Evolutionary conservation across 2,888 invertebrate species (phyloP), one percentile per base, ranked within the genome.

Genomic region (Steinernema carpocapsae): DNA sequence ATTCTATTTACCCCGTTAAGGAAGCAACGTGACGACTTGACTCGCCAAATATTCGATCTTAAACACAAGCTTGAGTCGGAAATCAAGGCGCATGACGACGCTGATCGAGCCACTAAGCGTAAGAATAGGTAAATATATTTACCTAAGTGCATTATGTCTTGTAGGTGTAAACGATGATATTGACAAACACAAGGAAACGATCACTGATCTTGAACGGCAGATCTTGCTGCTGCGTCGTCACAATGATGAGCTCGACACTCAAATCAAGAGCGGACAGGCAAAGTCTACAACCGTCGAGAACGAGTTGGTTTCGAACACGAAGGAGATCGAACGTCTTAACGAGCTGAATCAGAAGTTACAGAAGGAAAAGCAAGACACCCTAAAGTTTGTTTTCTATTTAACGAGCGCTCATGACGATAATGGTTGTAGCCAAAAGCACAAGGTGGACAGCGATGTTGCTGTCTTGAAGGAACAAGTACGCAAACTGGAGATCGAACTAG

Each of bases 211-310:
- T 59, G 85, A 87, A 71, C 79, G 84, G 51, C 84, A 85, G 75
- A 76, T 86, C 70, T 80, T 83, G 73, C 76, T 85, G n/a, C 78
- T 86, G 7, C 83, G 85, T 26, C 80, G 84, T 51, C 84, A 84
- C 76, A 87, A 87, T 56, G 86, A 86, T 72, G 86, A 86, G 46
- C 78, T 87, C 56, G 86, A 86, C 74, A 83, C 85, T 0, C 83
- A 84, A 37, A 82, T 86, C 70, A 86, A 87, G 80, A 84, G 81
- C 37, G 79, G 79, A n/a, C 85, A 85, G 77, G 85, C 86, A 52
- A 87, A 85, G 76, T 74, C 82, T 12, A 78, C 80, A n/a, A 82
- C 83, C 51, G 74, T 84, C 19, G 86, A 86, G 75, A 86, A 85
- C 73, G 86, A 86, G 29, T 51, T 86, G 26, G 48, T 51, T 12